These are phyloP conservation scores for Malurus elegans DNA, from an alignment of 2,113 vertebrate genomes.

Conservation along the genomic window DNA sequence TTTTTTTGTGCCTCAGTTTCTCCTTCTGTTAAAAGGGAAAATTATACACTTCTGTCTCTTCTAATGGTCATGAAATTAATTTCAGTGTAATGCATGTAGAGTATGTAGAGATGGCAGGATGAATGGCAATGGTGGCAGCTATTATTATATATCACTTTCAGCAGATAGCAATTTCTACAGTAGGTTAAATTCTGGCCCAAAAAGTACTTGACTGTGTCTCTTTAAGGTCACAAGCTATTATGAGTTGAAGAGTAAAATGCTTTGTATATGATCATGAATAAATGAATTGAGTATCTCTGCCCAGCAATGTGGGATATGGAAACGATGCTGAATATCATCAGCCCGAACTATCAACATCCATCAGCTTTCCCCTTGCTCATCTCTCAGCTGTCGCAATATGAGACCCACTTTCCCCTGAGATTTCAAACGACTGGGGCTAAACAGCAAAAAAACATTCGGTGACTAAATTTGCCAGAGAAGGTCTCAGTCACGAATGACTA, in stretches of 20 bases:
- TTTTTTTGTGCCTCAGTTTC: slow-evolving; percentile 37
- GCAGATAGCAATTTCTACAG: slow-evolving; percentile 38
- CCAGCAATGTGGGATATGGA: slow-evolving; percentile 55
- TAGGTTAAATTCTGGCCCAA: slow-evolving; percentile 49
- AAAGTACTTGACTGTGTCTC: slow-evolving; percentile 57
- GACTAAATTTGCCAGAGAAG: slow-evolving; percentile 73
- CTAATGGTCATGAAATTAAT: background rate
- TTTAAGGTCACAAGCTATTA: slow-evolving; percentile 65
- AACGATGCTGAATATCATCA: slow-evolving; percentile 50
- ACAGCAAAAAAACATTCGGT: slow-evolving; percentile 62
- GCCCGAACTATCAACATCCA: slow-evolving; percentile 59
- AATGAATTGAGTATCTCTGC: slow-evolving; percentile 57
- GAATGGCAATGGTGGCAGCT: background rate
- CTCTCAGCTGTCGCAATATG: slow-evolving; percentile 59
- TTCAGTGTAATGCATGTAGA: background rate
- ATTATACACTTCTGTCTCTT: background rate
- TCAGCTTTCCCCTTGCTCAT: slow-evolving; percentile 64
- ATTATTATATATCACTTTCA: slow-evolving; percentile 31
- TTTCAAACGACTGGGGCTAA: slow-evolving; percentile 58
- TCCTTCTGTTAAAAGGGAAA: background rate
- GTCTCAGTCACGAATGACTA: slow-evolving; percentile 75
- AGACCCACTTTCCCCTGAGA: slow-evolving; percentile 54
- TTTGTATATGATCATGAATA: slow-evolving; percentile 64
- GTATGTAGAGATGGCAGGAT: background rate
- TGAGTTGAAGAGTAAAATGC: slow-evolving; percentile 55